Evolutionary conservation across 1,140 invertebrate species (phyloP).

Genomic region (Drosophila hydei): DNA sequence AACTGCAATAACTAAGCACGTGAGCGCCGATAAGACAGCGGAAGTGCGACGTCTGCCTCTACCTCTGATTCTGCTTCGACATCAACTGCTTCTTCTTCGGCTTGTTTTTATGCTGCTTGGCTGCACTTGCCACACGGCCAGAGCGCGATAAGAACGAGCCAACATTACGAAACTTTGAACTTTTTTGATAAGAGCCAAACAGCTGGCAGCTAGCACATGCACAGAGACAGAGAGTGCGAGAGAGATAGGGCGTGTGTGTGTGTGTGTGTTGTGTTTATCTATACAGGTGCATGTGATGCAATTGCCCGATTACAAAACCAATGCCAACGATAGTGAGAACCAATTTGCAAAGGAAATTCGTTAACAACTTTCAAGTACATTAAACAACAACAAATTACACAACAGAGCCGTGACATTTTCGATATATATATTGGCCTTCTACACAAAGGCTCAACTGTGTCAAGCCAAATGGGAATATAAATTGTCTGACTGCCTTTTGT

Average conservation of each 20-base stretch:
- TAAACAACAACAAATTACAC: no score
- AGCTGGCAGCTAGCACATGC: conserved; percentile 13
- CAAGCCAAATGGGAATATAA: no score
- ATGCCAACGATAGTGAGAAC: conserved; percentile 37
- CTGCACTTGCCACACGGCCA: conserved; percentile 25
- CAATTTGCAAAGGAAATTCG: conserved; percentile 16
- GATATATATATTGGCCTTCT: neutral
- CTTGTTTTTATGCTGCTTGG: conserved; percentile 32
- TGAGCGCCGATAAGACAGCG: conserved; percentile 63
- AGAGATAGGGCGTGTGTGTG: neutral
- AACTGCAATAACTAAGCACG: conserved; percentile 52
- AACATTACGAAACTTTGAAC: conserved; percentile 39
- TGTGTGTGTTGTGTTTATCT: conserved; percentile 39
- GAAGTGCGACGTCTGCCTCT: conserved; percentile 46
- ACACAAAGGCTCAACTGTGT: no score
- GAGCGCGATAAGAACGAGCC: conserved; percentile 26
- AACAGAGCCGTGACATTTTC: neutral
- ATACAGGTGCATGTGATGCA: conserved; percentile 68
- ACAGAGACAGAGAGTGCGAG: neutral
- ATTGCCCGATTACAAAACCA: conserved; percentile 61
- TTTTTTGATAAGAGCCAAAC: conserved; percentile 34
- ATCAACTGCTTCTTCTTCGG: conserved; percentile 10
- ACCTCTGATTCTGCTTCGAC: conserved; percentile 25
- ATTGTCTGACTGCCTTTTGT: no score
- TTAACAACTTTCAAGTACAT: conserved; percentile 17